Evolutionary conservation across 1,140 invertebrate species (phyloP).

Genomic region (Carcinoscorpius rotundicauda): DNA sequence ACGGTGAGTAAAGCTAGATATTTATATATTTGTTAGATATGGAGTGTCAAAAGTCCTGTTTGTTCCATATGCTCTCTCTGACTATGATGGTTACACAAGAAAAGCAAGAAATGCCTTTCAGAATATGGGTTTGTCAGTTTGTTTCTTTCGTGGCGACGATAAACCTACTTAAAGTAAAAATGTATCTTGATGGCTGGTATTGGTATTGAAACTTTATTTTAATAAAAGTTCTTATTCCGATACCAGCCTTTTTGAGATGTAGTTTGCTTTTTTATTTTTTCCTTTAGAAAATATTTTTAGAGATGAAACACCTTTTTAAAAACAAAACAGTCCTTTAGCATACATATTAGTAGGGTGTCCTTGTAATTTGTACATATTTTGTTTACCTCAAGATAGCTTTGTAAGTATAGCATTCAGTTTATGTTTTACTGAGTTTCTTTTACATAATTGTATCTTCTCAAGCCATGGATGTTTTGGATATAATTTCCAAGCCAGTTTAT

Average conservation of each 20-base stretch:
- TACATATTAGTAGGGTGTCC: too few relatives aligned
- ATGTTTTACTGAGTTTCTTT: too few relatives aligned
- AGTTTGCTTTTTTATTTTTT: background rate
- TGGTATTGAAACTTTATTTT: constrained; percentile 15
- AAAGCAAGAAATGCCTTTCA: constrained; percentile 46
- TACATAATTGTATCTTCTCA: too few relatives aligned
- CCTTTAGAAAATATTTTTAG: background rate
- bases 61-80: constrained; percentile 56
- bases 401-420: too few relatives aligned
- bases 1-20: background rate
- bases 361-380: too few relatives aligned
- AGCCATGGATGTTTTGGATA: too few relatives aligned
- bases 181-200: too few relatives aligned
- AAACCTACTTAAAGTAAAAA: too few relatives aligned
- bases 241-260: background rate
- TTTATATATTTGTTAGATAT: constrained; percentile 35
- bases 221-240: background rate
- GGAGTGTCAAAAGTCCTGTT: constrained; percentile 53
- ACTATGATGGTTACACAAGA: constrained; percentile 51
- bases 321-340: too few relatives aligned
- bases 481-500: too few relatives aligned
- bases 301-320: too few relatives aligned
- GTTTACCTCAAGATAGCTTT: too few relatives aligned
- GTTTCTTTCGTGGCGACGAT: background rate
- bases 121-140: constrained; percentile 42